Base-by-base conservation (phyloP, 2,113 vertebrate species). In the Grammomys dolichurus region DNA sequence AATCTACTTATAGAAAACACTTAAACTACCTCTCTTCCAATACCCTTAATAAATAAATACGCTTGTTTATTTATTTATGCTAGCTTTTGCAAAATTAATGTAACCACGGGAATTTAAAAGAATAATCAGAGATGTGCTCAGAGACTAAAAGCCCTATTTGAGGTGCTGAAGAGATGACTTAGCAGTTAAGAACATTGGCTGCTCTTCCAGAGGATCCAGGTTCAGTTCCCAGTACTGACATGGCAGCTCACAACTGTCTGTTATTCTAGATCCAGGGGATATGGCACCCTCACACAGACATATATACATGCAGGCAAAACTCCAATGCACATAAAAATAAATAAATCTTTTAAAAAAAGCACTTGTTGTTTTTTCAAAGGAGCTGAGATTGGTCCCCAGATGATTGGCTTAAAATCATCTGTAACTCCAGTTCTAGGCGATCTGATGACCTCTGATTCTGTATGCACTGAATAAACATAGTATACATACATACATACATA, bases 51-150 rank as follows among this genome's bases (percentile, higher is more conserved):
- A 89, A 86, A 93, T 31, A 75, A 89, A 70, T 31, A 67, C 67
- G 54, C 12, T 24, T 75, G 94, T 67, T 72, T n/a, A 82, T 89
- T 73, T 77, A 95, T 67, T 72, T n/a, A 58, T 82, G 36, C 17
- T 26, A 73, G 11, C 10, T 63, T 85, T 92, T 95, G 4, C 26
- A 46, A 89, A 89, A 72, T 56, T 72, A 70, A 89, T 43, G n/a
- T 19, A 26, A 58, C 51, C 20, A 82, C 0, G 1, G 58, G 56
- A 10, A 56, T 43, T 84, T 63, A 31, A 17, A 63, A 60, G 58
- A 43, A 14, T 14, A 40, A 43, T 28, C 8, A 31, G n/a, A 56
- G 51, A 63, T 9, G 24, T 31, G 7, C 20, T 82, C 36, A 82
- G 56, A 60, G 20, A 82, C 60, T 82, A 26, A 82, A n/a, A 60